phyloP scores from a whole-genome alignment of 2,888 invertebrate genomes.

The Agrochola circellaris region DNA sequence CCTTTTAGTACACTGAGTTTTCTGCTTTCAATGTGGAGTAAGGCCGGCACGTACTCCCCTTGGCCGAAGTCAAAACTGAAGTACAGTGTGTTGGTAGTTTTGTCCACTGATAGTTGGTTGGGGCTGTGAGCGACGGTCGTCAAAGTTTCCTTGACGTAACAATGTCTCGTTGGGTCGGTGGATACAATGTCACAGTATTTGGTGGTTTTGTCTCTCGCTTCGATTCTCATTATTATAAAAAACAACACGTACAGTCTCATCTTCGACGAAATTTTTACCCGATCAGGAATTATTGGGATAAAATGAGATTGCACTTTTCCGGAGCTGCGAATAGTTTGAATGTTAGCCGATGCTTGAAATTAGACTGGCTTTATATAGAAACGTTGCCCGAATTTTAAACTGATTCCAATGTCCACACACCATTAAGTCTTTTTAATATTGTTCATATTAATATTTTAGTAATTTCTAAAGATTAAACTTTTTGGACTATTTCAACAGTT shows the following conservation, averaged over 20 bases:
- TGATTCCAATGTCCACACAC: conserved; percentile 17
- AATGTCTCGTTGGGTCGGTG: conserved; percentile 73
- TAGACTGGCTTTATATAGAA: conserved; percentile 15
- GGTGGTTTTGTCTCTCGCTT: conserved; percentile 53
- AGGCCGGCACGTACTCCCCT: conserved; percentile 82
- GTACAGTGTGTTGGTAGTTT: conserved; percentile 77
- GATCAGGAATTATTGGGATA: conserved; percentile 18
- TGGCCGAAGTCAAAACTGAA: conserved; percentile 85
- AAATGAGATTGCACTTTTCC: conserved; percentile 42
- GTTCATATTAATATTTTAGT: background rate
- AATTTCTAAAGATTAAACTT: background rate
- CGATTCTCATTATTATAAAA: conserved; percentile 46
- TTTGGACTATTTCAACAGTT: background rate
- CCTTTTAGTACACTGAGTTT: conserved; percentile 81
- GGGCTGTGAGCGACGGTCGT: conserved; percentile 80
- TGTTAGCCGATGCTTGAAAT: conserved; percentile 30
- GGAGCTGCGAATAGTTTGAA: conserved; percentile 11
- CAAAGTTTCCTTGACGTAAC: conserved; percentile 80
- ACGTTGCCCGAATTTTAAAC: conserved; percentile 28
- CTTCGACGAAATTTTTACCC: conserved; percentile 16
- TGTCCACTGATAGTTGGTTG: conserved; percentile 83
- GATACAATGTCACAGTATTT: conserved; percentile 76
- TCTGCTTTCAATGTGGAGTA: conserved; percentile 76
- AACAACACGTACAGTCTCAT: conserved; percentile 49
- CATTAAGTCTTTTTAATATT: background rate